Percentiles rank a stretch among this genome's conserved stretches.
Evolutionary conservation across 2,797 vertebrate genomes (phyloP).

Genomic region (Prunella strophiata): DNA sequence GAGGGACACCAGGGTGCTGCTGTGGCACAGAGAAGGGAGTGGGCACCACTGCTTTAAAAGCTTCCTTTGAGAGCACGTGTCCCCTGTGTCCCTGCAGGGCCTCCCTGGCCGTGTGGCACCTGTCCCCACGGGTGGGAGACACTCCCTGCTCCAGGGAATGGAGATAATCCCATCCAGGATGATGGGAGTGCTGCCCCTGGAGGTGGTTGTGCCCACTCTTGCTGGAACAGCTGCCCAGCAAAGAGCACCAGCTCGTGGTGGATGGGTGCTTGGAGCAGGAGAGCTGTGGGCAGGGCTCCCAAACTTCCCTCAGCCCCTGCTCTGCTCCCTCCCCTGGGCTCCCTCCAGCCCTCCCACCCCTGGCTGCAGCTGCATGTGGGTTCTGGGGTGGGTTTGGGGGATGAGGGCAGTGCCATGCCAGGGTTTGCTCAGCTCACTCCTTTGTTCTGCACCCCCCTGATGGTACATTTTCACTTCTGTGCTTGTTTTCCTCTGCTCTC

Average conservation of each 20-base stretch:
- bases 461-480: background rate
- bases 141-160: background rate
- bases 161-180: background rate
- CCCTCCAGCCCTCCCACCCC: accelerated
- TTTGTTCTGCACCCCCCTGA: conserved; percentile 21
- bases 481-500: conserved; percentile 27
- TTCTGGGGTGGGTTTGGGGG: background rate
- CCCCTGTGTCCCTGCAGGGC: background rate
- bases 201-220: background rate
- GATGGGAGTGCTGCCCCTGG: background rate
- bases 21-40: background rate
- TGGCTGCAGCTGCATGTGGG: background rate
- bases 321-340: background rate
- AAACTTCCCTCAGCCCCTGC: background rate
- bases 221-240: background rate
- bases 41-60: background rate
- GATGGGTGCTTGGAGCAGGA: background rate
- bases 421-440: background rate
- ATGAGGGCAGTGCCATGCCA: accelerated
- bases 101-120: background rate
- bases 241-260: background rate
- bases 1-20: background rate
- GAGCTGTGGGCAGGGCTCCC: background rate
- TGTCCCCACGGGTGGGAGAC: background rate
- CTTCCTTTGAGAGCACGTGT: background rate